Percentiles rank a stretch among this genome's conserved stretches.
Evolutionary conservation across 2,888 invertebrate species (phyloP).

Genomic region (Tenthredo notha): DNA sequence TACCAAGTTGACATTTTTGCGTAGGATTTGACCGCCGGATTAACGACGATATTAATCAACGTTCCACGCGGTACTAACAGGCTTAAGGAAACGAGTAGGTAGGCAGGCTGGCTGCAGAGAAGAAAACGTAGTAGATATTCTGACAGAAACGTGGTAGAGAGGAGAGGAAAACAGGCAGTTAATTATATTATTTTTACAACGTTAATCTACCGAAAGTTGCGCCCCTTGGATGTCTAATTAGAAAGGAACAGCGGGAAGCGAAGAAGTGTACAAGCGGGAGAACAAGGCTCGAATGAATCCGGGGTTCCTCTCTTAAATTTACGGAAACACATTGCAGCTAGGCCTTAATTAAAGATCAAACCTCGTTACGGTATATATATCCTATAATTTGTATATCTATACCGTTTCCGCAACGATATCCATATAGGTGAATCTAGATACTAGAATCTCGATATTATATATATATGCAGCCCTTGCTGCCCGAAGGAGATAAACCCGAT

Average conservation of each 20-base stretch:
- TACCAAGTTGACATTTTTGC: neutral
- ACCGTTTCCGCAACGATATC: no score
- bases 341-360: constrained; percentile 47
- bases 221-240: constrained; percentile 41
- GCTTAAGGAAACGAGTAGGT: constrained; percentile 11
- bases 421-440: no score
- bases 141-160: neutral
- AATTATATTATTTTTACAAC: constrained; percentile 49
- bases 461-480: constrained; percentile 16
- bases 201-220: constrained; percentile 42
- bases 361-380: neutral
- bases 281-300: neutral
- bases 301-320: neutral
- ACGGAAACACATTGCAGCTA: neutral
- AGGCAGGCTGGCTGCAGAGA: no score
- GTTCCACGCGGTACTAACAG: neutral
- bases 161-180: constrained; percentile 3
- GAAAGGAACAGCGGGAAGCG: constrained; percentile 33
- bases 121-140: neutral
- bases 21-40: constrained; percentile 16
- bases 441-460: constrained; percentile 5
- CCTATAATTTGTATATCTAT: neutral
- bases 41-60: constrained; percentile 12
- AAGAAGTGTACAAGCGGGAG: constrained; percentile 5
- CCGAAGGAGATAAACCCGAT: constrained; percentile 23